Conservation (phyloP, 2,888 invertebrate genomes). For the Resseliella maxima region DNA sequence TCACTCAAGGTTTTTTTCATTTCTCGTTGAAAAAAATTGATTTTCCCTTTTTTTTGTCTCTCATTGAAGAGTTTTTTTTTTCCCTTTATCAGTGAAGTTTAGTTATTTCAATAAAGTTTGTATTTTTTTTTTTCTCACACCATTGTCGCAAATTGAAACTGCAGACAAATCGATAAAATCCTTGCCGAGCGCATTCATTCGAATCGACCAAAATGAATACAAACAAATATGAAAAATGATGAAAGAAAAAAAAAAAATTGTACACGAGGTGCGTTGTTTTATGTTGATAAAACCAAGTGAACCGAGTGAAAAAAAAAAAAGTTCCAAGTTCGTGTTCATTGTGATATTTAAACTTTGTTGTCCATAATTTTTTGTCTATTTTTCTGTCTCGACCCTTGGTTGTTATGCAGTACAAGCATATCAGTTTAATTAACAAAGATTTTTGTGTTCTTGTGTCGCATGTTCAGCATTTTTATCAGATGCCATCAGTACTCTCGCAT, state of each 20-base stretch:
- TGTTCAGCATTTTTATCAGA: conserved; percentile 29
- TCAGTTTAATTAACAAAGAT: conserved; percentile 51
- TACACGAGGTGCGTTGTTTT: background rate
- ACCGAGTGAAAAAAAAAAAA: background rate
- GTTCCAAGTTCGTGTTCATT: conserved; percentile 41
- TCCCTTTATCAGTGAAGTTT: no score
- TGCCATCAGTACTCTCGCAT: background rate
- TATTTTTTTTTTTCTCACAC: background rate
- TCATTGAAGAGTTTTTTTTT: no score
- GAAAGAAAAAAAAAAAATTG: no score
- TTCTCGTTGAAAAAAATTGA: no score
- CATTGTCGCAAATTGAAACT: conserved; percentile 2
- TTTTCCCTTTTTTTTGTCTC: no score
- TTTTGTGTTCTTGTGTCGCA: background rate
- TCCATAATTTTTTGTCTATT: background rate
- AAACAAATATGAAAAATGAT: conserved; percentile 36
- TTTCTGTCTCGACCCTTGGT: background rate
- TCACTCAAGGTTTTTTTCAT: no score
- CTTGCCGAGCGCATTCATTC: background rate
- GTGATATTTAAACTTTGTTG: conserved; percentile 35
- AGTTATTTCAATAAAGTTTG: conserved; percentile 49
- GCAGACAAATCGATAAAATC: conserved; percentile 25
- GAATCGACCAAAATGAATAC: background rate
- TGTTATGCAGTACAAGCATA: conserved; percentile 15
- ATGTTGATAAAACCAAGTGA: background rate